Base-by-base conservation (phyloP, 2,113 vertebrate genomes). In the Dunckerocampus dactyliophorus region DNA sequence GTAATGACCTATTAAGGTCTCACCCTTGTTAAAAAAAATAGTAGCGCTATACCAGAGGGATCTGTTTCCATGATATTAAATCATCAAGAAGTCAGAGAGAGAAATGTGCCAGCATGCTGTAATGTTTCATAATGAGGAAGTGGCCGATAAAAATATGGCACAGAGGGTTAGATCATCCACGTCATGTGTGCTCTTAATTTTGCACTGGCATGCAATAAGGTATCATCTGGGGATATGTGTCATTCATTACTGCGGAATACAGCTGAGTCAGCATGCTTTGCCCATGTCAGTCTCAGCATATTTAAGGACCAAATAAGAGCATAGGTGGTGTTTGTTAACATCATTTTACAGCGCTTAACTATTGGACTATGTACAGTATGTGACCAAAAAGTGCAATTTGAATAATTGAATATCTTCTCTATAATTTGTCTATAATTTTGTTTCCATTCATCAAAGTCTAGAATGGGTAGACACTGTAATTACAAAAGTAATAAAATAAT, bases 101-200 rank as follows among this genome's bases (percentile, higher is more conserved):
- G 20, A 72, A 53, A 59, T 53, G 61, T 60, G 21, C 46, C 37
- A 11, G 21, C 79, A 42, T 12, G 63, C 73, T 60, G 64, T 39
- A 73, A 80, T 72, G 19, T 78, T 67, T 82, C 59, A 79, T 81
- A 84, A 83, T 76, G 65, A 73, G 67, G 57, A 20, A 0, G 9
- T 53, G 51, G 20, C 17, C 17, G n/a, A 48, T 48, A 56, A 67
- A 75, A 71, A 62, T 64, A 72, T 16, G 47, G 65, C 47, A 16
- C 64, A 12, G 20, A 65, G 66, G 50, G 65, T 69, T 11, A 46
- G 57, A 63, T 31, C 49, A 28, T 47, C 43, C 15, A n/a, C 2
- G 34, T 65, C 54, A 11, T 19, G 45, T 53, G 48, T 56, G 57
- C 46, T 48, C 14, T 20, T 66, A 19, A 43, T 67, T 59, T 45